Conservation (phyloP, 1,140 invertebrate genomes). For the Chironomus striatipennis region DNA sequence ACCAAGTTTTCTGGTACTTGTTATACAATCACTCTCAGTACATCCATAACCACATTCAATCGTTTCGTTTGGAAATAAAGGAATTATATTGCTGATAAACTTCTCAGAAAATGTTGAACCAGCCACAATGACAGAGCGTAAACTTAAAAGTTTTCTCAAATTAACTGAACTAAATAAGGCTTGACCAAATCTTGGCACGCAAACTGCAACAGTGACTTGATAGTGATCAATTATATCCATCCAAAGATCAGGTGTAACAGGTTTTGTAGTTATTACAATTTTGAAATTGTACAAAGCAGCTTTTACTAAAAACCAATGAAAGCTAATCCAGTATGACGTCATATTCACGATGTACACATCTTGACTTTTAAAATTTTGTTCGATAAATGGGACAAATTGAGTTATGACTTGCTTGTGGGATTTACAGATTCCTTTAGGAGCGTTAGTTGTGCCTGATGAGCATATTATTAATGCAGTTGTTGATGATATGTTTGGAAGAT, state of each 20-base stretch:
- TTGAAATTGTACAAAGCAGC: background rate
- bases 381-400: slow-evolving; percentile 29
- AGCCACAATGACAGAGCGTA: background rate
- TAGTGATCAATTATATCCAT: slow-evolving; percentile 28
- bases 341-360: background rate
- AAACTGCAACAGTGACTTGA: slow-evolving; percentile 31
- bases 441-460: slow-evolving; percentile 60
- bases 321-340: background rate
- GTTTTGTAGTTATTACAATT: slow-evolving; percentile 3
- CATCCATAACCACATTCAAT: slow-evolving; percentile 20
- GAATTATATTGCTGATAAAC: too few species aligned
- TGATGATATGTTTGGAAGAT: slow-evolving; percentile 25
- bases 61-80: slow-evolving; percentile 7
- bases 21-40: too few species aligned
- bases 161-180: slow-evolving; percentile 30
- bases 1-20: too few species aligned
- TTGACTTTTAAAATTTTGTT: background rate
- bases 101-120: background rate
- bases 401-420: background rate
- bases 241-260: background rate
- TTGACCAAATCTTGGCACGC: slow-evolving; percentile 31
- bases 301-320: background rate
- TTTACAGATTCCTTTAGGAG: slow-evolving; percentile 17
- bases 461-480: slow-evolving; percentile 38
- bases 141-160: too few species aligned